Conservation (phyloP, 2,888 invertebrate genomes). For the Apodemia arnacis region DNA sequence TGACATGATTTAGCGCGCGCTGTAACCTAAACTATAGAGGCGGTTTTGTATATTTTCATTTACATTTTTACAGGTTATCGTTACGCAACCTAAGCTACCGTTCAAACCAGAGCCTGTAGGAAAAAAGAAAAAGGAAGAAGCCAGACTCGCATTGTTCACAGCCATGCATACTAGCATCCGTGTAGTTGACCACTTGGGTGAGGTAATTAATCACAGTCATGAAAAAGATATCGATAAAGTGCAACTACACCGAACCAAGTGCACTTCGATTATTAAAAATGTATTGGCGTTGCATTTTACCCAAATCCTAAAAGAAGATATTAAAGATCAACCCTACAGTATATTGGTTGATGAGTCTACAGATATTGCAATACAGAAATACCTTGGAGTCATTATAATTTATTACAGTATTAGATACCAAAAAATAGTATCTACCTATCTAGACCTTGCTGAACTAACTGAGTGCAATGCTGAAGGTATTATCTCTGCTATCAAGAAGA, state of each 20-base stretch:
- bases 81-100: neutral
- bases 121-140: neutral
- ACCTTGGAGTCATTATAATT: neutral
- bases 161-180: neutral
- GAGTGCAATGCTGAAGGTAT: conserved; percentile 13
- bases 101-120: neutral
- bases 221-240: neutral
- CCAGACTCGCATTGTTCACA: neutral
- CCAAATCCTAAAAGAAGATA: neutral
- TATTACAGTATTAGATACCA: conserved; percentile 13
- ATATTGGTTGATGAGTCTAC: conserved; percentile 7
- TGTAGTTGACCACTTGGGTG: neutral
- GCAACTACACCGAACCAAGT: neutral
- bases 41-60: conserved; percentile 1
- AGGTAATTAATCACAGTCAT: neutral
- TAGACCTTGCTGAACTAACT: conserved; percentile 4
- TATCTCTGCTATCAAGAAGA: neutral
- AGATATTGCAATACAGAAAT: conserved; percentile 17
- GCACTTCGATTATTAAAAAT: neutral
- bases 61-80: conserved; percentile 2
- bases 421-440: conserved; percentile 9
- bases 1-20: neutral
- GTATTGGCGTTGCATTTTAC: neutral
- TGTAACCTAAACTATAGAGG: conserved; percentile 8
- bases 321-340: neutral